Conservation (phyloP, 2,888 invertebrate species). For the Ferrisia virgata region DNA sequence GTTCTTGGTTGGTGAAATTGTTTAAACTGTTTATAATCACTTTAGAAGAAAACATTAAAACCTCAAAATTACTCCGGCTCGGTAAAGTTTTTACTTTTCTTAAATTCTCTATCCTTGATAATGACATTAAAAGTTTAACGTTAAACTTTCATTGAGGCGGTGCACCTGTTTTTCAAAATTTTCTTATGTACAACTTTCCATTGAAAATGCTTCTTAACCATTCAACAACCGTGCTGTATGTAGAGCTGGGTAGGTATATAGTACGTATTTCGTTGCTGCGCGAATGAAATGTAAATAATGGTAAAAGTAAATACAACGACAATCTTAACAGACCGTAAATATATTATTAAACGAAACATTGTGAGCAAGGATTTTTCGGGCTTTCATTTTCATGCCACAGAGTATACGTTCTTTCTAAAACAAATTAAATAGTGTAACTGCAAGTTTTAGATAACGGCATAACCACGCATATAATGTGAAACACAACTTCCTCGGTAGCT, state of each 20-base stretch:
- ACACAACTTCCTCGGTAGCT: background rate
- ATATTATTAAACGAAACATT: constrained; percentile 11
- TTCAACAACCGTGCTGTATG: background rate
- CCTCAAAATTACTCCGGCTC: background rate
- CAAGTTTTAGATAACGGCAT: constrained; percentile 21
- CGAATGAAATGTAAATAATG: constrained; percentile 28
- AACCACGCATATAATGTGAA: background rate
- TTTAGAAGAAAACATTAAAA: constrained; percentile 3
- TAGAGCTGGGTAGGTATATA: background rate
- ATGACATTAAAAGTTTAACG: constrained; percentile 14
- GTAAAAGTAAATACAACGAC: background rate
- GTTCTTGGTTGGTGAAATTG: background rate
- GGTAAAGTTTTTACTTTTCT: constrained; percentile 5
- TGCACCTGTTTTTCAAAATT: constrained; percentile 4
- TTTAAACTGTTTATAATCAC: constrained; percentile 3
- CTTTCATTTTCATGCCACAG: constrained; percentile 14
- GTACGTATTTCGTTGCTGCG: background rate
- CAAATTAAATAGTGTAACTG: constrained; percentile 7
- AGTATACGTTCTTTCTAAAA: background rate
- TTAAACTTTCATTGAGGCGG: constrained; percentile 1
- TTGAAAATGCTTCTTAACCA: constrained; percentile 4
- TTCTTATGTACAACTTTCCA: background rate
- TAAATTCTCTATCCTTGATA: background rate
- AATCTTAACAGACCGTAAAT: constrained; percentile 19
- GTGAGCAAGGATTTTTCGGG: constrained; percentile 7